Conservation (phyloP, 35 echinoderm and acorn worm species). For the Anneissia japonica region DNA sequence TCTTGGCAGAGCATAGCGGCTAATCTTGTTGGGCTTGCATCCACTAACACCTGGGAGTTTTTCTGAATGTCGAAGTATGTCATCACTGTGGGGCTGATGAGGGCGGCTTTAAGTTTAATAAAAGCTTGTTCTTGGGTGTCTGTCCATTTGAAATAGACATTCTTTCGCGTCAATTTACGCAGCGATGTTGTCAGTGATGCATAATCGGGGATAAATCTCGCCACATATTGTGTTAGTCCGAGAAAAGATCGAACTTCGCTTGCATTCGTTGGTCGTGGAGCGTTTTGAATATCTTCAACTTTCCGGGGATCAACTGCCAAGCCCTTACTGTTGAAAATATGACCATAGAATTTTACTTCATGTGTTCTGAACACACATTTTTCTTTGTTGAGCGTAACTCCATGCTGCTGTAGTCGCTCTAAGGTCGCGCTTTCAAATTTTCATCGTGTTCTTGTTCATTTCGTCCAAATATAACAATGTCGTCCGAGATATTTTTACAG, state of each 20-base stretch:
- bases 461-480: constrained; percentile 35
- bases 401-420: background rate
- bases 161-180: constrained; percentile 7
- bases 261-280: background rate
- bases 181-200: constrained; percentile 20
- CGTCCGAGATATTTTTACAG: constrained; percentile 46
- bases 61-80: constrained; percentile 36
- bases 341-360: background rate
- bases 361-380: background rate
- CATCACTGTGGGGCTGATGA: constrained; percentile 31
- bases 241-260: constrained; percentile 32
- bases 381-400: background rate
- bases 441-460: constrained; percentile 19
- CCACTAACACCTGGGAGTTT: constrained; percentile 22
- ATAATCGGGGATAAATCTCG: constrained; percentile 21
- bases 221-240: constrained; percentile 19
- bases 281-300: background rate
- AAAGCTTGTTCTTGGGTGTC: constrained; percentile 17
- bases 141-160: constrained; percentile 37
- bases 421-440: constrained; percentile 26
- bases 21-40: constrained; percentile 47
- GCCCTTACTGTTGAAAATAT: background rate
- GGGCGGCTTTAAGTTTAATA: constrained; percentile 13
- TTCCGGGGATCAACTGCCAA: background rate
- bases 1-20: constrained; percentile 10